Evolutionary conservation across 2,113 vertebrate species (phyloP).

Genomic region (Mastomys coucha): DNA sequence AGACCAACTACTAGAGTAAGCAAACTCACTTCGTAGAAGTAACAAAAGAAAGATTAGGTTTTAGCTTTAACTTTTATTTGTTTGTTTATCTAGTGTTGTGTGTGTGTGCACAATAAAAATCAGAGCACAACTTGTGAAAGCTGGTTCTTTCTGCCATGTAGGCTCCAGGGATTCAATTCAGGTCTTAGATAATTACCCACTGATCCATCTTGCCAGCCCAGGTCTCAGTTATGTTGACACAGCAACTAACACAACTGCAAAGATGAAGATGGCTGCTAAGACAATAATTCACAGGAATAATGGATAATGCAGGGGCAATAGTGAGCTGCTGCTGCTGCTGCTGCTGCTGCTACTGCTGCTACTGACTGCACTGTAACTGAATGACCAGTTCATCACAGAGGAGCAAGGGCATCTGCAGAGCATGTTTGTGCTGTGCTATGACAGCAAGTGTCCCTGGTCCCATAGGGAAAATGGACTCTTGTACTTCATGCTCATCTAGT

Average conservation of each 20-base stretch:
- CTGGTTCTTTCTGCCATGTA: not conserved
- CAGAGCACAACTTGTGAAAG: not conserved
- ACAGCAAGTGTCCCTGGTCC: not conserved
- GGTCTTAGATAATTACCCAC: not conserved
- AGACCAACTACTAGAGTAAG: not conserved
- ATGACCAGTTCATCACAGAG: not conserved
- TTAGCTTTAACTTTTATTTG: not conserved
- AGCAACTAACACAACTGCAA: not conserved
- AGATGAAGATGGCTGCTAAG: not conserved
- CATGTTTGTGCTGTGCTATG: accelerated
- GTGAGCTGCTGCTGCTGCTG: not conserved
- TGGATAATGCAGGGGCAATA: not conserved
- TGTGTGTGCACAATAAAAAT: not conserved
- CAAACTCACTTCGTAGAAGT: not conserved
- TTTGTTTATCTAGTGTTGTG: not conserved
- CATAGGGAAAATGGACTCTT: not conserved
- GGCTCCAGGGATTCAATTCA: not conserved
- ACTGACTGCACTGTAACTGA: not conserved
- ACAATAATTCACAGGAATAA: not conserved
- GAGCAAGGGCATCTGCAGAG: not conserved
- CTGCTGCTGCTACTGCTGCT: too few relatives aligned
- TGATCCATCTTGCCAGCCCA: not conserved
- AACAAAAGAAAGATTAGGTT: not conserved
- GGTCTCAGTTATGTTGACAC: not conserved
- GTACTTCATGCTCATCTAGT: not conserved